Evolutionary conservation across 2,888 invertebrate genomes (phyloP).

Genomic region (Chymomyza caudatula): DNA sequence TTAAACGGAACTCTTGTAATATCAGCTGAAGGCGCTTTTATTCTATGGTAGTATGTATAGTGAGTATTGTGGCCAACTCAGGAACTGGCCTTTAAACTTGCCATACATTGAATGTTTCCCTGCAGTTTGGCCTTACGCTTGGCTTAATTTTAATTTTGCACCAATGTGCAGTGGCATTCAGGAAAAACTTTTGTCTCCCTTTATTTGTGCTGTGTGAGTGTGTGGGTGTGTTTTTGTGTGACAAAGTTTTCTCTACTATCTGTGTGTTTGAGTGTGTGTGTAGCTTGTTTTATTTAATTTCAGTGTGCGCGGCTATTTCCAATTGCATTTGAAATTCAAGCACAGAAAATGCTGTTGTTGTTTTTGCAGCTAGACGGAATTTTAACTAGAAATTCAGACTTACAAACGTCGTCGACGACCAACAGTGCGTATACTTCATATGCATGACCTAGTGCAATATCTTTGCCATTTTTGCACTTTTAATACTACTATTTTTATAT

Average conservation of each 20-base stretch:
- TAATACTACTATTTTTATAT: not conserved
- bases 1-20: conserved; percentile 35
- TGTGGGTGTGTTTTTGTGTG: not conserved
- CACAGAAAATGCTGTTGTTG: not conserved
- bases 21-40: conserved; percentile 18
- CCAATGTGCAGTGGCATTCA: not conserved
- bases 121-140: not conserved
- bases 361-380: not conserved
- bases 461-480: not conserved
- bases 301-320: conserved; percentile 36
- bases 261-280: not conserved
- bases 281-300: conserved; percentile 47
- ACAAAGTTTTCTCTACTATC: not conserved
- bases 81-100: conserved; percentile 2
- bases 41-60: conserved; percentile 11
- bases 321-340: conserved; percentile 42
- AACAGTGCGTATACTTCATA: not conserved
- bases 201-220: not conserved
- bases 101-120: not conserved
- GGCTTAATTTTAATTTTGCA: not conserved
- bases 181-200: not conserved
- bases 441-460: not conserved
- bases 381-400: not conserved
- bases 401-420: not conserved
- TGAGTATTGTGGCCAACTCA: conserved; percentile 21